Evolutionary conservation across 2,888 invertebrate genomes (phyloP).

Genomic region (Mongoloraphidia duomilia): DNA sequence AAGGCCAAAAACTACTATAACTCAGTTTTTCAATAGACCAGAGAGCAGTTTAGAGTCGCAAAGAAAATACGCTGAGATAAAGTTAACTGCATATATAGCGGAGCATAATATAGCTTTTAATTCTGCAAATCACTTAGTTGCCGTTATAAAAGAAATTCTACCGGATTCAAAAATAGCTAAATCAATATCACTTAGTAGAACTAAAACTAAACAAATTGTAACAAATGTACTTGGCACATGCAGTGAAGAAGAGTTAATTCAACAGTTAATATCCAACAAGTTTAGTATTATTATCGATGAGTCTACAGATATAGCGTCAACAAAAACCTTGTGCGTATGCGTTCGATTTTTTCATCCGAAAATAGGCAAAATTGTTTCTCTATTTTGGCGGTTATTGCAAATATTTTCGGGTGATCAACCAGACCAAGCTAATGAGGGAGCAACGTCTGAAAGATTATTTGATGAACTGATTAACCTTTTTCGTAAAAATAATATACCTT

Average conservation of each 20-base stretch:
- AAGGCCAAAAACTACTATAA: no score
- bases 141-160: constrained; percentile 10
- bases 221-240: constrained; percentile 14
- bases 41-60: no score
- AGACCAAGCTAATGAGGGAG: constrained; percentile 7
- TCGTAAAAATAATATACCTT: constrained; percentile 6
- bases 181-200: constrained; percentile 9
- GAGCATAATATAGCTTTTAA: constrained; percentile 13
- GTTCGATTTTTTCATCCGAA: constrained; percentile 14
- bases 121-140: constrained; percentile 11
- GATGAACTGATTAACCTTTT: constrained; percentile 10
- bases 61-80: constrained; percentile 4
- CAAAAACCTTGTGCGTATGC: constrained; percentile 14
- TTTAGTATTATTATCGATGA: constrained; percentile 19
- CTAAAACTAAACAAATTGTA: constrained; percentile 10
- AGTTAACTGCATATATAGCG: constrained; percentile 8
- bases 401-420: constrained; percentile 11
- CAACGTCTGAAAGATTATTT: constrained; percentile 12
- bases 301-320: constrained; percentile 16
- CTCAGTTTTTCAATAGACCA: background rate
- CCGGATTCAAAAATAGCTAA: constrained; percentile 12
- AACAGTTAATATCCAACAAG: constrained; percentile 11
- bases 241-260: constrained; percentile 11
- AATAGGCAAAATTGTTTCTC: constrained; percentile 7
- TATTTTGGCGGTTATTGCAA: constrained; percentile 15